Evolutionary conservation across 1,140 invertebrate species (phyloP).

Genomic region (Galleria mellonella): DNA sequence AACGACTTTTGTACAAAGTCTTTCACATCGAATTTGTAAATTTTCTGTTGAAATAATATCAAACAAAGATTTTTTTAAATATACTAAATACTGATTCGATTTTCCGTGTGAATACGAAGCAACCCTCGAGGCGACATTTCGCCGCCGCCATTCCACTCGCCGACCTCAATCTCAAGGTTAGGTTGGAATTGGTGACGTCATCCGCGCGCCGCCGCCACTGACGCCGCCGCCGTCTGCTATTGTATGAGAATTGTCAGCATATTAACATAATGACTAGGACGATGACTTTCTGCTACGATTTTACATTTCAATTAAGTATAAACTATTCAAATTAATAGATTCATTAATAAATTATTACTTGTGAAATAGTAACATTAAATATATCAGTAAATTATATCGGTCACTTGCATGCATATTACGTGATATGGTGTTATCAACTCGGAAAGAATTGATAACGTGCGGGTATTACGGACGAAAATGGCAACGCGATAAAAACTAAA

Average conservation of each 20-base stretch:
- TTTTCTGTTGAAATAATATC: neutral
- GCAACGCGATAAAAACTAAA: constrained; percentile 47
- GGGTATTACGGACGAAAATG: constrained; percentile 42
- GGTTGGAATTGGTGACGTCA: constrained; percentile 55
- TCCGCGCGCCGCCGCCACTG: constrained; percentile 30
- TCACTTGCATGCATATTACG: constrained; percentile 30
- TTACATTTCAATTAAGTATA: too few species aligned
- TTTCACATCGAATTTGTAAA: neutral
- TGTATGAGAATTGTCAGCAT: constrained; percentile 55
- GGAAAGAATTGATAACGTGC: constrained; percentile 46
- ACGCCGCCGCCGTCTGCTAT: constrained; percentile 43
- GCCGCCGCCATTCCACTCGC: constrained; percentile 49
- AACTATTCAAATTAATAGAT: too few species aligned
- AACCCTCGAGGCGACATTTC: constrained; percentile 47
- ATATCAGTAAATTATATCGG: constrained; percentile 17
- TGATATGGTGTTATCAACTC: constrained; percentile 45
- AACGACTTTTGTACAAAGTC: too few species aligned
- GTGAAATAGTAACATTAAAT: neutral
- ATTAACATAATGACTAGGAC: constrained; percentile 54
- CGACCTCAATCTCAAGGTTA: constrained; percentile 66
- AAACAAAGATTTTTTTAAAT: constrained; percentile 4
- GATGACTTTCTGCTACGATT: constrained; percentile 44
- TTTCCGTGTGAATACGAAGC: constrained; percentile 29
- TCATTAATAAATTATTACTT: too few species aligned
- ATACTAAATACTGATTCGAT: constrained; percentile 18